These are phyloP conservation scores for Tenthredo amoena DNA, from an alignment of 2,888 invertebrate species.

Conservation along the genomic window DNA sequence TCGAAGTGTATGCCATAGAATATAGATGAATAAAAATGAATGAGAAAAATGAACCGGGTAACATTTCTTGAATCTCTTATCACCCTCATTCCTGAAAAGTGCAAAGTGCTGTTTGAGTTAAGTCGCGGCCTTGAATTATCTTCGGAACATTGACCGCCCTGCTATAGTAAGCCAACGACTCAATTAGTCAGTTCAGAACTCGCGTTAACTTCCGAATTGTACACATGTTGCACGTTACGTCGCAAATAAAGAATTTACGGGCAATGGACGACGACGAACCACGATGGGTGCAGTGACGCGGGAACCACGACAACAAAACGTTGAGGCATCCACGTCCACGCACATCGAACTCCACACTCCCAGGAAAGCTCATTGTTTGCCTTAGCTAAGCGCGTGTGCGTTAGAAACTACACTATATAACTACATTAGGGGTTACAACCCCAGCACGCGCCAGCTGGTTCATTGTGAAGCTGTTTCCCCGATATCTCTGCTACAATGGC, in stretches of 20 bases:
- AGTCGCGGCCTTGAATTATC: neutral
- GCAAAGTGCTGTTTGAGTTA: neutral
- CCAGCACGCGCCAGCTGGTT: slow-evolving; percentile 78
- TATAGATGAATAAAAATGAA: neutral
- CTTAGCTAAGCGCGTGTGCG: slow-evolving; percentile 57
- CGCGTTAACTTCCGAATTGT: slow-evolving; percentile 36
- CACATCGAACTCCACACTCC: slow-evolving; percentile 50
- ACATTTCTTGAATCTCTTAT: neutral
- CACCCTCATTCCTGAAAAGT: neutral
- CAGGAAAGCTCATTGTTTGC: slow-evolving; percentile 55
- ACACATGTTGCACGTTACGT: slow-evolving; percentile 48
- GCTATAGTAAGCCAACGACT: slow-evolving; percentile 9
- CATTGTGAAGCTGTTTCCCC: slow-evolving; percentile 77
- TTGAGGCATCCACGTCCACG: slow-evolving; percentile 74
- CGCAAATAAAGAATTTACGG: slow-evolving; percentile 49
- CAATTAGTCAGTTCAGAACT: slow-evolving; percentile 41
- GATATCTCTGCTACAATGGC: slow-evolving; percentile 72
- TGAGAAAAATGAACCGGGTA: neutral
- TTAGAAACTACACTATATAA: slow-evolving; percentile 72
- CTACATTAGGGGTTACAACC: slow-evolving; percentile 76
- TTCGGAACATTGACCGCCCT: neutral
- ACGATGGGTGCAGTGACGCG: slow-evolving; percentile 75
- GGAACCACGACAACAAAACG: slow-evolving; percentile 77
- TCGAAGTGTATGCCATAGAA: neutral
- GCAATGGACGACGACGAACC: slow-evolving; percentile 27